Evolutionary conservation across 2,888 invertebrate species (phyloP).

Genomic region (Fragum sueziense): DNA sequence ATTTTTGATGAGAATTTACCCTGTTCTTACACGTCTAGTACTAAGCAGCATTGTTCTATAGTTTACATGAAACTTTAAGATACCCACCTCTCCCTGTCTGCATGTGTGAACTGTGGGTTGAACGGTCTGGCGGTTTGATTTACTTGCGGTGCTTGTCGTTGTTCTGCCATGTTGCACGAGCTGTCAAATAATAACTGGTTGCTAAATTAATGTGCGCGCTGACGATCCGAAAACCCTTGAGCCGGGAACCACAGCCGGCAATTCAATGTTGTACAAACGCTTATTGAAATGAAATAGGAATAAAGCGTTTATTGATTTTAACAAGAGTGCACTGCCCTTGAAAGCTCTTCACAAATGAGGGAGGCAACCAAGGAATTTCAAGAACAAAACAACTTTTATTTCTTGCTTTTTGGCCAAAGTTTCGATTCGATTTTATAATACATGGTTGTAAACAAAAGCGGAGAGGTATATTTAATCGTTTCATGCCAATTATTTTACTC

Average conservation of each 20-base stretch:
- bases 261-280: background rate
- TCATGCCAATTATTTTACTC: background rate
- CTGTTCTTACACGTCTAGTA: too few relatives aligned
- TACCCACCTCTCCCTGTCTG: slow-evolving; percentile 60
- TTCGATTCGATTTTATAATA: background rate
- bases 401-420: background rate
- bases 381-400: slow-evolving; percentile 38
- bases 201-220: background rate
- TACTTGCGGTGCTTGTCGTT: slow-evolving; percentile 18
- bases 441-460: background rate
- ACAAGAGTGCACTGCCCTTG: slow-evolving; percentile 28
- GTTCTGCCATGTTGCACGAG: slow-evolving; percentile 58
- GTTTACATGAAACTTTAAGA: too few relatives aligned
- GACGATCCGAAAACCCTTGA: background rate
- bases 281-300: background rate
- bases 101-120: slow-evolving; percentile 52
- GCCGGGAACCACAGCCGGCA: background rate
- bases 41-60: too few relatives aligned
- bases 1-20: too few relatives aligned
- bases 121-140: slow-evolving; percentile 53
- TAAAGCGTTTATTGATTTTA: slow-evolving; percentile 6
- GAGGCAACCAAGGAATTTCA: slow-evolving; percentile 58
- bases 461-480: background rate
- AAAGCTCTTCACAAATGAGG: slow-evolving; percentile 33
- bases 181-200: slow-evolving; percentile 9